phyloP scores from a whole-genome alignment of 2,113 vertebrate genomes.

The Erythrocercus mccallii region DNA sequence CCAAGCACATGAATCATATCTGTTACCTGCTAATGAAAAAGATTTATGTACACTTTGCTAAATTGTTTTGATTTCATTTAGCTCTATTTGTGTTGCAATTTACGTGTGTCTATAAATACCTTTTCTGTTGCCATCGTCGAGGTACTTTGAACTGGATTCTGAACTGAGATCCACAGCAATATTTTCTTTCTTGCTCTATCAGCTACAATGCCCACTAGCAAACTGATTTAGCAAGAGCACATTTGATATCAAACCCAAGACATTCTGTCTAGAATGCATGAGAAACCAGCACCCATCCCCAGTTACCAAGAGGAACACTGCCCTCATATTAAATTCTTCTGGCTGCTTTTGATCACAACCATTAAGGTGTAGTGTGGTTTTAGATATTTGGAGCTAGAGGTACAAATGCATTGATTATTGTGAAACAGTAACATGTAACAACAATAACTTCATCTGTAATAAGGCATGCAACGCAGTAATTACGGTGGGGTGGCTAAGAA shows the following conservation, averaged over 20 bases:
- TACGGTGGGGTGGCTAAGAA: conserved; percentile 26
- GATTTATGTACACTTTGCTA: background rate
- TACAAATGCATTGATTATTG: conserved; percentile 53
- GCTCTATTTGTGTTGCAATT: background rate
- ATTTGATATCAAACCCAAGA: background rate
- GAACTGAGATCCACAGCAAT: background rate
- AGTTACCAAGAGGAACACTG: background rate
- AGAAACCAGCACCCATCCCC: background rate
- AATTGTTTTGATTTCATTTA: background rate
- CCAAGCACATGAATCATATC: background rate
- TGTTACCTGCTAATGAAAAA: background rate
- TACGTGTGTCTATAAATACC: background rate
- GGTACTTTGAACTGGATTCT: background rate
- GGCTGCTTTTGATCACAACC: conserved; percentile 26
- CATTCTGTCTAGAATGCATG: background rate
- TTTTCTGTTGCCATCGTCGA: background rate
- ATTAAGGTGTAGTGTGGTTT: conserved; percentile 4
- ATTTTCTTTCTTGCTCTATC: conserved; percentile 7
- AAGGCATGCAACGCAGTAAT: conserved; percentile 37
- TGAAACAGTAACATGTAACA: conserved; percentile 56
- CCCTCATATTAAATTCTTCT: background rate
- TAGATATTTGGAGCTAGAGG: background rate
- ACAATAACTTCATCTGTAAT: conserved; percentile 47
- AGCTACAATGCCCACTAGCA: background rate
- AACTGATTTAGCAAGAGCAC: conserved; percentile 27